Conservation (phyloP, 2,113 vertebrate species). For the Limanda limanda region DNA sequence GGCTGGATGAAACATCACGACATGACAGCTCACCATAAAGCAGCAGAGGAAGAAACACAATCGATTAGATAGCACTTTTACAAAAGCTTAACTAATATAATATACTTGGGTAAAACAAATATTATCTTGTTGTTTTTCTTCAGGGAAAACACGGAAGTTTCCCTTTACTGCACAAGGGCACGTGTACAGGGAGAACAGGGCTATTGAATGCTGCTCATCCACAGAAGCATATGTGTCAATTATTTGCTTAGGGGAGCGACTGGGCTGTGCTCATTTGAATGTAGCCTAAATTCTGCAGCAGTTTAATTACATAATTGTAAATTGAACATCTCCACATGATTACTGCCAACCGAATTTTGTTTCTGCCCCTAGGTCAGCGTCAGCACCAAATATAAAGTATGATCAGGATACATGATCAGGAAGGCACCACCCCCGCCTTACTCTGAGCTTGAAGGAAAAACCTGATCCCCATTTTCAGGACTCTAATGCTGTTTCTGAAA, state of each 20-base stretch:
- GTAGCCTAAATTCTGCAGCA: constrained; percentile 8
- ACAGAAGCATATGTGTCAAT: background rate
- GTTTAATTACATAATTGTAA: constrained; percentile 36
- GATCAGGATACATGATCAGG: background rate
- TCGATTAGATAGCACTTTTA: background rate
- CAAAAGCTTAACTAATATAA: background rate
- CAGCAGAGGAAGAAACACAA: background rate
- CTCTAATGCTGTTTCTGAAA: background rate
- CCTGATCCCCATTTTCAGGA: background rate
- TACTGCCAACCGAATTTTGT: constrained; percentile 24
- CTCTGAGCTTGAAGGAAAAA: background rate
- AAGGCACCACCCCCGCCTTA: background rate
- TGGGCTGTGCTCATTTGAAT: constrained; percentile 3
- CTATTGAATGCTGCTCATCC: background rate
- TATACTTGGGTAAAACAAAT: background rate
- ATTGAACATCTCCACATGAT: constrained; percentile 36
- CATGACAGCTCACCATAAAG: background rate
- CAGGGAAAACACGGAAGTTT: too few species aligned
- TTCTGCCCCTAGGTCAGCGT: background rate
- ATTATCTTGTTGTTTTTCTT: too few species aligned
- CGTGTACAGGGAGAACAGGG: background rate
- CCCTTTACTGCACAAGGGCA: background rate
- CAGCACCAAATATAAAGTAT: constrained; percentile 3
- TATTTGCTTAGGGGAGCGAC: background rate
- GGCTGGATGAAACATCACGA: background rate